Evolutionary conservation across 64 coral and sea anemone genomes (phyloP), one percentile per base, ranked within the genome.

Genomic region (Catalaphyllia jardinei): DNA sequence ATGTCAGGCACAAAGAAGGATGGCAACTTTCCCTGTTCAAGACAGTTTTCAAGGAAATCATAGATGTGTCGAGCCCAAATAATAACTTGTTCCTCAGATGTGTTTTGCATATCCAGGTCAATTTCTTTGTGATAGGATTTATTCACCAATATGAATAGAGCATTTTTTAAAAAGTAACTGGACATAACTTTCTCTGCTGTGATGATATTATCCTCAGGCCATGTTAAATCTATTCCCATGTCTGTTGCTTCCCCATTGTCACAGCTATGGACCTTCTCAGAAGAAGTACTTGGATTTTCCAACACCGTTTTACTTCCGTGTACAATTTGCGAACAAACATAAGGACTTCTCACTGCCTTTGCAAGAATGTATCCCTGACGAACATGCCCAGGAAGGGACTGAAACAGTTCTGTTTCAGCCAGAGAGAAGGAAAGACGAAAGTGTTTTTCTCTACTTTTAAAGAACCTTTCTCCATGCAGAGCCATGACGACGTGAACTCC

Each of bases 91-190:
- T 62, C 79, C 19, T 82, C 31, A 18, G 59, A 62, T 62, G 29
- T 11, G 20, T 65, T 82, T n/a, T 82, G 79, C 31, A 82, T 19
- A 33, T 64, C 55, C 24, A 82, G 15, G 79, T 82, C 30, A 24
- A 33, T 82, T 30, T 63, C 79, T 62, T 82, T 62, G 29, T 9
- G 12, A 17, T 1, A 65, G 19, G 79, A 62, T 63, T 33, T 82
- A 82, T 82, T 64, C 18, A 62, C 79, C 31, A 82, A 62, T 4
- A 62, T 4, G 33, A 19, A 82, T 15, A 82, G 60, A 22, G 79
- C 79, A 82, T 82, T 82, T 82, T 82, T 82, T 22, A 82, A 82
- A 24, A 82, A 64, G 59, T 82, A 82, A 62, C 55, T 62, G 28
- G 79, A 82, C 19, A 82, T 64, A 39, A 82, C 79, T 82, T 62